These are phyloP conservation scores for Stratiomys singularior DNA, from an alignment of 2,888 invertebrate genomes.

Conservation along the genomic window DNA sequence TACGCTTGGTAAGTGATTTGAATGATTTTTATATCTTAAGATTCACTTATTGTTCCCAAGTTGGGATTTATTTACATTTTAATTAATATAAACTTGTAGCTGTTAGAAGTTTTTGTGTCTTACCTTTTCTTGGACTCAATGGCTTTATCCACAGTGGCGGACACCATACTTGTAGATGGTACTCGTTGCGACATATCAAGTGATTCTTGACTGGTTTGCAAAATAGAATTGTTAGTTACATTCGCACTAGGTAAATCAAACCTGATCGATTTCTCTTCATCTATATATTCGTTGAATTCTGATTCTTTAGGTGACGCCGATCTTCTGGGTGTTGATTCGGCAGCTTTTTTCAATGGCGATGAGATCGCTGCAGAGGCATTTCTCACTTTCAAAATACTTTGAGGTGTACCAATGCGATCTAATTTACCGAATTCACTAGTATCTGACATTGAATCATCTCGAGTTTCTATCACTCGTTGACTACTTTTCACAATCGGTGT, in stretches of 20 bases:
- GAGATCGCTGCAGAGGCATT: neutral
- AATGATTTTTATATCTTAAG: too few species aligned
- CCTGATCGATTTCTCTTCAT: slow-evolving; percentile 51
- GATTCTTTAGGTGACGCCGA: neutral
- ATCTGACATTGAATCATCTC: slow-evolving; percentile 20
- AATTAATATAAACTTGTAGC: too few species aligned
- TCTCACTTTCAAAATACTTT: slow-evolving; percentile 49
- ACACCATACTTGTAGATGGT: slow-evolving; percentile 32
- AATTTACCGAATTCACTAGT: slow-evolving; percentile 17
- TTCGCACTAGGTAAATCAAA: slow-evolving; percentile 51
- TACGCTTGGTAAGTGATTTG: too few species aligned
- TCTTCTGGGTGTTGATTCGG: neutral
- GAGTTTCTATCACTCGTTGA: slow-evolving; percentile 10
- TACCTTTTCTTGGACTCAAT: neutral
- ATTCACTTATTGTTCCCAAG: too few species aligned
- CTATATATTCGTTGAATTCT: slow-evolving; percentile 25
- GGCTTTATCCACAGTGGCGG: neutral
- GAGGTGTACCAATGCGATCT: slow-evolving; percentile 45
- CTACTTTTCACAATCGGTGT: slow-evolving; percentile 52
- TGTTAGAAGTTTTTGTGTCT: too few species aligned
- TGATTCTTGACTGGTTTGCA: slow-evolving; percentile 22
- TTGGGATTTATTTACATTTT: too few species aligned
- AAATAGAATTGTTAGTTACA: neutral
- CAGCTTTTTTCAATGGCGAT: neutral
- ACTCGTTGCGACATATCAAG: slow-evolving; percentile 32